phyloP scores from a whole-genome alignment of 2,888 invertebrate species.

The Tortricodes alternella region DNA sequence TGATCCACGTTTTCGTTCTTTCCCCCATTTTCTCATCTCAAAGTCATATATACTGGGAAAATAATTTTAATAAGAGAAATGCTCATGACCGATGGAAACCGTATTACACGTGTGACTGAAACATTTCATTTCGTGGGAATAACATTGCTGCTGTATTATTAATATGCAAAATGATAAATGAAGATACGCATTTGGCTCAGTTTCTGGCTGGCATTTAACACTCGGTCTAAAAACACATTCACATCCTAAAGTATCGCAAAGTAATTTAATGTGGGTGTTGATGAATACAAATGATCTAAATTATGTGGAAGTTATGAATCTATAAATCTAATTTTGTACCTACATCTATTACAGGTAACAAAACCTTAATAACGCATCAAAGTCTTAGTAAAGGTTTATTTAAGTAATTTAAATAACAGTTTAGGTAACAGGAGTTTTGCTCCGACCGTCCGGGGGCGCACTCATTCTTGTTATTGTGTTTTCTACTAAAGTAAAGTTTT shows the following conservation, averaged over 20 bases:
- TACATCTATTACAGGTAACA: too few relatives aligned
- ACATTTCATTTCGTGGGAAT: neutral
- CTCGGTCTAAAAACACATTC: neutral
- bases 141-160: neutral
- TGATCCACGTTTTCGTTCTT: neutral
- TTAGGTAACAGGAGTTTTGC: too few relatives aligned
- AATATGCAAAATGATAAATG: neutral
- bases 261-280: too few relatives aligned
- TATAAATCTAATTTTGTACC: too few relatives aligned
- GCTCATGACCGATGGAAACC: neutral
- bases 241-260: neutral
- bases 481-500: too few relatives aligned
- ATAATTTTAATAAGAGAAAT: neutral
- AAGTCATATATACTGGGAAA: neutral
- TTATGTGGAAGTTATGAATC: too few relatives aligned
- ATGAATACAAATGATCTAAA: too few relatives aligned
- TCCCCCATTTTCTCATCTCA: constrained; percentile 11
- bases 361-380: too few relatives aligned
- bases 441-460: too few relatives aligned
- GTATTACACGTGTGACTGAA: neutral
- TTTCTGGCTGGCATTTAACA: neutral
- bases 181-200: constrained; percentile 9
- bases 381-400: too few relatives aligned
- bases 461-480: too few relatives aligned
- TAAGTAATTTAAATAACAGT: too few relatives aligned